A percentile compares a stretch with the other conserved stretches of the same genome.
Conservation (phyloP, 2,888 invertebrate genomes). For the Leptogaster cylindrica region DNA sequence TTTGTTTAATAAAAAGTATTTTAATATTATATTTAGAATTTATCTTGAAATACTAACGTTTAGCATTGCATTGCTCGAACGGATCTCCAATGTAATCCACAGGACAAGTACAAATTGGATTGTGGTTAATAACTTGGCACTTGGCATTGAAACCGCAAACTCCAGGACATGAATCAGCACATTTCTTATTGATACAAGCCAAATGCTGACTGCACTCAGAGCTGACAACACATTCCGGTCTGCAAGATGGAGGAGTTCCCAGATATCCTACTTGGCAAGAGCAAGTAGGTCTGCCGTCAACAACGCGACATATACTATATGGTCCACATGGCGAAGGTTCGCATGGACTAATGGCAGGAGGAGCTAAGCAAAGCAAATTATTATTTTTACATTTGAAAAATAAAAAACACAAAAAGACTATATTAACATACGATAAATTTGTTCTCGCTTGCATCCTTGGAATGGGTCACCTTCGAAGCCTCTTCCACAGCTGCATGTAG, state of each 20-base stretch:
- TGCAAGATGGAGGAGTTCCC: constrained; percentile 78
- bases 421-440: constrained; percentile 65
- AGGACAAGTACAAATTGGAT: constrained; percentile 78
- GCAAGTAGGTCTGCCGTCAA: constrained; percentile 76
- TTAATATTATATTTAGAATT: too few relatives aligned
- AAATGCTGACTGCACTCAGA: constrained; percentile 77
- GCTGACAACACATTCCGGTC: constrained; percentile 79
- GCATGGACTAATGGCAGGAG: constrained; percentile 68
- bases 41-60: constrained; percentile 60
- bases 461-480: constrained; percentile 86
- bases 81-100: constrained; percentile 77
- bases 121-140: constrained; percentile 81
- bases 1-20: constrained; percentile 5
- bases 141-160: constrained; percentile 78
- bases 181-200: constrained; percentile 80
- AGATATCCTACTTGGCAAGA: constrained; percentile 75
- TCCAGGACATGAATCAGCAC: constrained; percentile 77
- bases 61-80: constrained; percentile 70
- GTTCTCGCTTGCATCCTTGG: constrained; percentile 72
- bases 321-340: constrained; percentile 80
- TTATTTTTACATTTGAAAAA: constrained; percentile 45
- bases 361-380: too few relatives aligned
- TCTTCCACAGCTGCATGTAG: constrained; percentile 78
- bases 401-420: not conserved
- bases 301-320: constrained; percentile 75